phyloP scores from a whole-genome alignment of 2,888 invertebrate genomes.

The Drosophila paramelanica region DNA sequence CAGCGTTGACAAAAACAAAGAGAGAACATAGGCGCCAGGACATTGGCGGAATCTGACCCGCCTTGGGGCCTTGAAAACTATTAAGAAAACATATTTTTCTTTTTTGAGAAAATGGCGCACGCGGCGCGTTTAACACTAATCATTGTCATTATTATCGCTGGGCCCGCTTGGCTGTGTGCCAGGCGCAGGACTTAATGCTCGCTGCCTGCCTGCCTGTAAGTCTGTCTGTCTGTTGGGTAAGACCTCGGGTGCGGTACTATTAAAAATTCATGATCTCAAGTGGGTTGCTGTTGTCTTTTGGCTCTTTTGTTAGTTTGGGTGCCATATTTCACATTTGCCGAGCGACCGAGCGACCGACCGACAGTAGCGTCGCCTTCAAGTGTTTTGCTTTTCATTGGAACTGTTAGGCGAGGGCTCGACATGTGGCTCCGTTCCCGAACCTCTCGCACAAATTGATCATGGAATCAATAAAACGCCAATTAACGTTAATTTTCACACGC shows the following conservation, averaged over 20 bases:
- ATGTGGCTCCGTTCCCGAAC: slow-evolving; percentile 41
- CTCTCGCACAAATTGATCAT: slow-evolving; percentile 38
- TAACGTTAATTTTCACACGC: slow-evolving; percentile 71
- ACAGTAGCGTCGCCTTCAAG: slow-evolving; percentile 63
- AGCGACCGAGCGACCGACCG: slow-evolving; percentile 4
- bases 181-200: slow-evolving; percentile 28
- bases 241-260: slow-evolving; percentile 50
- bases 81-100: slow-evolving; percentile 74
- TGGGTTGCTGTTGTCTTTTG: slow-evolving; percentile 24
- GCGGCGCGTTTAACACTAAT: slow-evolving; percentile 73
- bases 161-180: slow-evolving; percentile 47
- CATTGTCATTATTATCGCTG: slow-evolving; percentile 69
- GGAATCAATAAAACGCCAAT: slow-evolving; percentile 73
- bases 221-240: slow-evolving; percentile 2
- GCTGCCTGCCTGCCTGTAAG: background rate
- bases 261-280: slow-evolving; percentile 82
- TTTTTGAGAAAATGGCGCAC: slow-evolving; percentile 59
- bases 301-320: slow-evolving; percentile 58
- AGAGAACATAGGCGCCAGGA: slow-evolving; percentile 57
- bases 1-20: slow-evolving; percentile 73
- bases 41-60: slow-evolving; percentile 14
- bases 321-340: slow-evolving; percentile 61
- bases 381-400: slow-evolving; percentile 28
- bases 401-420: slow-evolving; percentile 7
- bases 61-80: slow-evolving; percentile 51